These are phyloP conservation scores for Cantharis nigra DNA, from an alignment of 2,888 invertebrate species.

Conservation along the genomic window DNA sequence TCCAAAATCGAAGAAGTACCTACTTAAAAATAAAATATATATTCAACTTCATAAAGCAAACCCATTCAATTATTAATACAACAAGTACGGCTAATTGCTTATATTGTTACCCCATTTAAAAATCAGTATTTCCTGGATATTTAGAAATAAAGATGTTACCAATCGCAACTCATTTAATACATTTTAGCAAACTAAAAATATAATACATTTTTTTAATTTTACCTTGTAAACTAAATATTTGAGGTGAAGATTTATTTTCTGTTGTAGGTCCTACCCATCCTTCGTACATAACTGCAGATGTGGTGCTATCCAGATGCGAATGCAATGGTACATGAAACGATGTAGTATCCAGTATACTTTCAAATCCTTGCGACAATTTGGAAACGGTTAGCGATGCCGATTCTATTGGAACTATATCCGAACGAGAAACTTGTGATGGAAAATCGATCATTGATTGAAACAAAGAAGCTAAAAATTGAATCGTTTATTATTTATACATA, in stretches of 20 bases:
- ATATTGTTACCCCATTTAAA: too few species aligned
- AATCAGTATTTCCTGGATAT: background rate
- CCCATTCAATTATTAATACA: too few species aligned
- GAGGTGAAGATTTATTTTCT: constrained; percentile 49
- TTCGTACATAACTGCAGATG: constrained; percentile 49
- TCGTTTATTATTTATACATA: background rate
- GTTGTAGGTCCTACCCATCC: constrained; percentile 49
- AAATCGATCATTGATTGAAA: constrained; percentile 49
- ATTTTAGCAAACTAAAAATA: background rate
- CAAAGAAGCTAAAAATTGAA: constrained; percentile 40
- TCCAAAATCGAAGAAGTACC: too few species aligned
- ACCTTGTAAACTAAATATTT: constrained; percentile 70
- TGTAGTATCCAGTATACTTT: constrained; percentile 36
- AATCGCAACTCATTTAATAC: background rate
- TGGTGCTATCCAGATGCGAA: constrained; percentile 42
- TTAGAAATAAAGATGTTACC: background rate
- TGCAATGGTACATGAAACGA: constrained; percentile 43
- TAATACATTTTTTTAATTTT: constrained; percentile 25
- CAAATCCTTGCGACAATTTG: constrained; percentile 25
- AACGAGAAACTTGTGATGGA: constrained; percentile 42
- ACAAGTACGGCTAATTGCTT: too few species aligned
- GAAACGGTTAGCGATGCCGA: constrained; percentile 42
- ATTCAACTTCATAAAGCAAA: too few species aligned
- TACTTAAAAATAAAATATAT: too few species aligned
- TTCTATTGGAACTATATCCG: constrained; percentile 48